Percentiles rank a stretch among this genome's conserved stretches.
Evolutionary conservation across 2,888 invertebrate species (phyloP).

Genomic region (Eupithecia dodoneata): DNA sequence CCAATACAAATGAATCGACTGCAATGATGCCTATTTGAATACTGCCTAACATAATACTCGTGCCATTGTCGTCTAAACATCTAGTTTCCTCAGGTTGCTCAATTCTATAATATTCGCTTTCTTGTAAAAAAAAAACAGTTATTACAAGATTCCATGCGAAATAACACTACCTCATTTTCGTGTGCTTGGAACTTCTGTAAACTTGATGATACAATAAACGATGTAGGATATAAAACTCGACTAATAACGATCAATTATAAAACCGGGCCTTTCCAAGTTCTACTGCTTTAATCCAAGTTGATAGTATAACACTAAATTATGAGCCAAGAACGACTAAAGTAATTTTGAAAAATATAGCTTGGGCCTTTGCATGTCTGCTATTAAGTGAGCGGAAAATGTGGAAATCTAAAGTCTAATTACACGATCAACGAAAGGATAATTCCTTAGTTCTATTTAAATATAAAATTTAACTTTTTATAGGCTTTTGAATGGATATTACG

Average conservation of each 20-base stretch:
- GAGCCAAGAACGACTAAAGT: constrained; percentile 13
- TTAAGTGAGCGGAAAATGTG: constrained; percentile 29
- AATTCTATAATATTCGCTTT: constrained; percentile 41
- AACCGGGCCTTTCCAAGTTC: constrained; percentile 4
- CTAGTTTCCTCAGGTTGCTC: constrained; percentile 43
- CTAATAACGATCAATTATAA: background rate
- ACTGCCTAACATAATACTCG: constrained; percentile 29
- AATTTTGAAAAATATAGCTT: constrained; percentile 8
- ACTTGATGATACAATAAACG: constrained; percentile 16
- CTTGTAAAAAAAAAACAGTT: constrained; percentile 29
- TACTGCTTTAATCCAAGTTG: constrained; percentile 1
- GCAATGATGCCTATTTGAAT: constrained; percentile 24
- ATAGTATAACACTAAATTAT: constrained; percentile 10
- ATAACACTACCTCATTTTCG: constrained; percentile 47
- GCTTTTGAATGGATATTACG: constrained; percentile 65
- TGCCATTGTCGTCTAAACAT: constrained; percentile 39
- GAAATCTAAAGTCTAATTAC: constrained; percentile 37
- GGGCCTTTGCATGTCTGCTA: constrained; percentile 15
- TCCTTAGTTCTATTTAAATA: constrained; percentile 65
- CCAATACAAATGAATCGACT: constrained; percentile 44
- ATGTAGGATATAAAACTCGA: background rate
- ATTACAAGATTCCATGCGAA: constrained; percentile 40
- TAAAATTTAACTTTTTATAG: constrained; percentile 66
- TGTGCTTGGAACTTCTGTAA: constrained; percentile 32
- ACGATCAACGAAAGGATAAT: constrained; percentile 57